phyloP scores from a whole-genome alignment of 1,140 invertebrate species.

The Polypedilum pembai region DNA sequence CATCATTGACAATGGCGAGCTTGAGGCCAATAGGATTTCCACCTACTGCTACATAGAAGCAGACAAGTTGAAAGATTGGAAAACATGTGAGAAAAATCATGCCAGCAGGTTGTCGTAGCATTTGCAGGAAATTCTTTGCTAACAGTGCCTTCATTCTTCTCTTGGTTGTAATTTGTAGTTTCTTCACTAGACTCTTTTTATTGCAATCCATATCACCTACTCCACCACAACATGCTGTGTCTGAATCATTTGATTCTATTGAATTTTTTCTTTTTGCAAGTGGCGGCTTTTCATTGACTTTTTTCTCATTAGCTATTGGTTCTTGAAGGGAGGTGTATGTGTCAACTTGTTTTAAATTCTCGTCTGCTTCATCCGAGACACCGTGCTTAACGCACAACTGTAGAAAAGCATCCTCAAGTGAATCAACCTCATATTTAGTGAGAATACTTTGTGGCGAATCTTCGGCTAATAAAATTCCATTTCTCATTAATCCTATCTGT shows the following conservation, averaged over 20 bases:
- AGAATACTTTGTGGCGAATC: conserved; percentile 64
- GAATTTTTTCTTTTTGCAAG: neutral
- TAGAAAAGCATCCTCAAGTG: conserved; percentile 67
- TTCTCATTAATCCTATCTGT: conserved; percentile 83
- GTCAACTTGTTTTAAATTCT: conserved; percentile 29
- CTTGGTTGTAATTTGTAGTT: conserved; percentile 40
- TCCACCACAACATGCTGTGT: neutral
- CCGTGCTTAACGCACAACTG: conserved; percentile 58
- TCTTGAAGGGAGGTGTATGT: no score
- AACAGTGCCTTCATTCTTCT: conserved; percentile 41
- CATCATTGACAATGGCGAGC: conserved; percentile 65
- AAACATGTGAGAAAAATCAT: conserved; percentile 68
- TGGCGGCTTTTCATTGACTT: no score
- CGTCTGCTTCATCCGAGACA: conserved; percentile 38
- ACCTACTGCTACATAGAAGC: conserved; percentile 69
- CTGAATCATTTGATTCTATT: conserved; percentile 13
- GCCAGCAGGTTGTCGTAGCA: conserved; percentile 56
- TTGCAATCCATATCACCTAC: conserved; percentile 17
- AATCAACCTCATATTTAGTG: conserved; percentile 53
- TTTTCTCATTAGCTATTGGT: neutral
- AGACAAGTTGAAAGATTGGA: conserved; percentile 62
- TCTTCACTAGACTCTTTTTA: conserved; percentile 27
- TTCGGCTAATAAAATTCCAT: conserved; percentile 77
- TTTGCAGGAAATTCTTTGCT: conserved; percentile 57
- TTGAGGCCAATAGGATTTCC: conserved; percentile 57